Evolutionary conservation across 1,140 invertebrate species (phyloP).

Genomic region (Cylas formicarius): DNA sequence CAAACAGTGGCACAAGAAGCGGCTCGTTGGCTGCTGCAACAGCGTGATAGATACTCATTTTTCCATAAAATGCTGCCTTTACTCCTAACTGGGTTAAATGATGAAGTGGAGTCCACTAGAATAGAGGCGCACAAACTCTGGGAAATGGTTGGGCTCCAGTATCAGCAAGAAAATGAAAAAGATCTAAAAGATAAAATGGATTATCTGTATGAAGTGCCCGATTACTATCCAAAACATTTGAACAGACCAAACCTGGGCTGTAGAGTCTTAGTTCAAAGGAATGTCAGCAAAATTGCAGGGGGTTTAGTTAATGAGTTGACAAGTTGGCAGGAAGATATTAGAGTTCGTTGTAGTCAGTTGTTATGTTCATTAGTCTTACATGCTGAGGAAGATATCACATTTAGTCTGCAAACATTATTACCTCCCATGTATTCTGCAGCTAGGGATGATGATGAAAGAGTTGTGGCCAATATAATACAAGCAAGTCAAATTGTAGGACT

Average conservation of each 20-base stretch:
- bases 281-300: constrained; percentile 58
- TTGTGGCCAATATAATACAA: constrained; percentile 51
- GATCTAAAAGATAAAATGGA: constrained; percentile 69
- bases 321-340: constrained; percentile 63
- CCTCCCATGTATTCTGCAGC: constrained; percentile 52
- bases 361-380: constrained; percentile 62
- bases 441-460: constrained; percentile 52
- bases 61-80: constrained; percentile 68
- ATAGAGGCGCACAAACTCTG: constrained; percentile 54
- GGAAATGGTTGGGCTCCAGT: constrained; percentile 60
- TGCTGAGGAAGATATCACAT: constrained; percentile 60
- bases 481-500: constrained; percentile 35
- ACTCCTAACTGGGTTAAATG: constrained; percentile 63
- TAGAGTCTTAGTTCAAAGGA: constrained; percentile 59
- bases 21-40: constrained; percentile 58
- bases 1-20: constrained; percentile 58
- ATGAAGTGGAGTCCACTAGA: constrained; percentile 60
- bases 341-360: constrained; percentile 65
- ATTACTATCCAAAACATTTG: constrained; percentile 60
- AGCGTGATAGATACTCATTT: constrained; percentile 71
- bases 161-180: constrained; percentile 67
- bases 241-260: constrained; percentile 65
- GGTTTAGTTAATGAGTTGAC: constrained; percentile 60
- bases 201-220: constrained; percentile 48
- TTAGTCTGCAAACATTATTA: constrained; percentile 55